Evolutionary conservation across 2,113 vertebrate genomes (phyloP), one percentile per base, ranked within the genome.

Genomic region (Picathartes gymnocephalus): DNA sequence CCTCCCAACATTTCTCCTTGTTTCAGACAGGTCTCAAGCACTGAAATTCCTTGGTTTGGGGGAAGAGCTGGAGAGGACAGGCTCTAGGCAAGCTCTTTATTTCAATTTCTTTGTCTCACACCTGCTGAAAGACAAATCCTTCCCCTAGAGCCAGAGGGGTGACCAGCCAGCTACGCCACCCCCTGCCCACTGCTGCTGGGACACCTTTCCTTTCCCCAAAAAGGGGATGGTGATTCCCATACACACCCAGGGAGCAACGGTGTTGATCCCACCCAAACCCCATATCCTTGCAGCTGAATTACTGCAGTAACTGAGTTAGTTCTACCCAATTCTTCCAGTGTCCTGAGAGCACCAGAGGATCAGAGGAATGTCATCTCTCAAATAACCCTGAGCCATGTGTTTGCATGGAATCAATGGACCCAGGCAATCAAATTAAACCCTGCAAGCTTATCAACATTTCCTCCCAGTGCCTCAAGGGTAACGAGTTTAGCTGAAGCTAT

Each of bases 401-500:
- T 92, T 16, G 14, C 70, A 78, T 2, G 0, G 58, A 86, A n/a
- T 60, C 60, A 91, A 92, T 16, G 57, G 83, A 48, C 66, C 76
- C 57, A 2, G 4, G 4, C 57, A 95, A 96, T 91, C 81, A 56
- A 86, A 92, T 87, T 68, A 93, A 91, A 81, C 57, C 35, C 73
- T 61, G 40, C 16, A 44, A 92, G 70, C 85, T 89, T 91, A 83
- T 92, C 93, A 87, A 53, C 77, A 39, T 92, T 89, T 95, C 90
- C 92, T 88, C 70, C 81, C 42, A 81, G 83, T 48, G 77, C 87
- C 77, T 95, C 65, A 40, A 45, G 86, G 86, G 69, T 61, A 85
- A 92, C 5, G 7, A 77, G 57, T 85, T 87, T 57, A 95, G 78
- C 18, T 68, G 89, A 81, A 80, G 79, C 65, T 76, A 14, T 72